phyloP scores from a whole-genome alignment of 2,797 vertebrate species.

The Chiroxiphia lanceolata region DNA sequence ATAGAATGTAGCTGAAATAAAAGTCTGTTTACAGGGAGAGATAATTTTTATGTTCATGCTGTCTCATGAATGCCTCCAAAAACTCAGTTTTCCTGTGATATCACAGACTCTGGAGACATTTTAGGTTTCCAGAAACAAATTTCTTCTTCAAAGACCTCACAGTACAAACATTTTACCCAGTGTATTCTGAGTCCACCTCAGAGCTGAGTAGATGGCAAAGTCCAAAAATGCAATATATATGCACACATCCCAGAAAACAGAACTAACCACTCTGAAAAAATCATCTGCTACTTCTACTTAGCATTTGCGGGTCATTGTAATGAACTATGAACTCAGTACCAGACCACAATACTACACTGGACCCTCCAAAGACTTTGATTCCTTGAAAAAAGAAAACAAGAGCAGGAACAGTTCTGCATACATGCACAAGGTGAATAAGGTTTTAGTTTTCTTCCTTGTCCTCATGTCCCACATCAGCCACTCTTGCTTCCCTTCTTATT shows the following conservation, averaged over 20 bases:
- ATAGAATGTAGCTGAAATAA: neutral
- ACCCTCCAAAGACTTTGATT: neutral
- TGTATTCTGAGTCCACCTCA: neutral
- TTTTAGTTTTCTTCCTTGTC: neutral
- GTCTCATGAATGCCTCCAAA: neutral
- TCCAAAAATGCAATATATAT: neutral
- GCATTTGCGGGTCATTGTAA: neutral
- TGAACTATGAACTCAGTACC: neutral
- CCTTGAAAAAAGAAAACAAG: neutral
- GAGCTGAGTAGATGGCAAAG: neutral
- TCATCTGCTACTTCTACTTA: neutral
- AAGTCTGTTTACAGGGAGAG: neutral
- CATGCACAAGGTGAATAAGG: neutral
- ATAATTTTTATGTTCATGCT: neutral
- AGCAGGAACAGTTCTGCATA: neutral
- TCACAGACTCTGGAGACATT: neutral
- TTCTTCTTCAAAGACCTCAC: neutral
- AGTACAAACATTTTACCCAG: neutral
- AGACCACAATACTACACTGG: neutral
- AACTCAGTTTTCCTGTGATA: neutral
- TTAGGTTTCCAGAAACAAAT: neutral
- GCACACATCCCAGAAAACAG: neutral
- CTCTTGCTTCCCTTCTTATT: neutral
- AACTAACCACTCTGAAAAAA: neutral
- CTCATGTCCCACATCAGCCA: neutral